Evolutionary conservation across 2,888 invertebrate species (phyloP), one percentile per base, ranked within the genome.

Genomic region (Drosophila engyochracea): DNA sequence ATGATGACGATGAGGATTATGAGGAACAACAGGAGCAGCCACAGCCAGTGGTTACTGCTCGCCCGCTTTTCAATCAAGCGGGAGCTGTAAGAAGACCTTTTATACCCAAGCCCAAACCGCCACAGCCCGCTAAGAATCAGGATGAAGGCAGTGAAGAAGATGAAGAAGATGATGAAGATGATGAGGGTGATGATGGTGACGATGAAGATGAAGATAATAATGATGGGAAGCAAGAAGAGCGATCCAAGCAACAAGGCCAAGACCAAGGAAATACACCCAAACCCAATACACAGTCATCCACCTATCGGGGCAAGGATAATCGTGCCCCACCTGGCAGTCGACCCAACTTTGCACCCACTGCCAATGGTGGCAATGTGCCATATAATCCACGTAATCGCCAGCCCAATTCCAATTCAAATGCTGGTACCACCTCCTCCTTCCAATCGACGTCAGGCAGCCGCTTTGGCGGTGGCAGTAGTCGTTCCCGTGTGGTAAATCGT

Each of bases 401-500:
- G 22, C 47, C 66, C 4, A 55, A 61, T n/a, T 28, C 53, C 3
- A 57, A 63, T 4, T n/a, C 41, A 4, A 31, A 19, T 39, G 53
- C 51, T 37, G 70, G 60, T 9, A 55, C 63, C 4, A 55, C 67
- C 7, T 60, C 49, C 19, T 54, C 63, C 4, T 57, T 71, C 16
- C 67, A 52, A 2, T 67, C 54, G 3, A 67, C 71, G 0, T 44
- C 82, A 1, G 47, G 41, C 1, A 89, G 52, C 44, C 90, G 82
- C 6, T 81, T 85, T n/a, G 70, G 71, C 19, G 65, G 66, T 51
- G 85, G 64, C 51, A 85, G 77, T 51, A 86, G 77, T 63, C 91
- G 90, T 51, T 88, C 91, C 4, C 91, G 92, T 14, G 83, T 93
- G 4, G 68, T 91, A 4, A 93, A 93, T 72, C 89, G 91, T 14